These are phyloP conservation scores for Ophioderma brevispina DNA, from an alignment of 35 echinoderm and acorn worm species.

Conservation along the genomic window DNA sequence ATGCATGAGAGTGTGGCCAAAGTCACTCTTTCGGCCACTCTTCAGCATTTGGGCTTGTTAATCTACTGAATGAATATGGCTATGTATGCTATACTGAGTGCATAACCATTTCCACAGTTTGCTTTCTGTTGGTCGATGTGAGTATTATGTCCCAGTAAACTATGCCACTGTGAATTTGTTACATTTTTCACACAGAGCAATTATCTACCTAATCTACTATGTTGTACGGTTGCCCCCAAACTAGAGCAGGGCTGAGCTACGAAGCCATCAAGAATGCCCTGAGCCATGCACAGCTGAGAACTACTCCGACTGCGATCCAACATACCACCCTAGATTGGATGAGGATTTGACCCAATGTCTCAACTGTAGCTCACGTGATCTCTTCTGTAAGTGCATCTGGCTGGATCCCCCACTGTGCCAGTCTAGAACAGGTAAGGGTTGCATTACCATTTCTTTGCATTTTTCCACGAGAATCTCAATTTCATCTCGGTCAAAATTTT, in stretches of 20 bases:
- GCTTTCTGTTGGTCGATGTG: too few relatives aligned
- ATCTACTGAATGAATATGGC: too few relatives aligned
- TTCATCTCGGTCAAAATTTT: too few relatives aligned
- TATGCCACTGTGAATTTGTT: too few relatives aligned
- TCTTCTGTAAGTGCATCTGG: slow-evolving; percentile 84
- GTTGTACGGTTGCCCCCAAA: slow-evolving; percentile 89
- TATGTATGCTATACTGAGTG: too few relatives aligned
- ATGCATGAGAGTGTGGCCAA: too few relatives aligned
- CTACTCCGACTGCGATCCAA: slow-evolving; percentile 94
- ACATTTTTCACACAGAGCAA: slow-evolving; percentile 65
- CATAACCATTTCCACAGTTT: too few relatives aligned
- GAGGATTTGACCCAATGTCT: slow-evolving; percentile 82
- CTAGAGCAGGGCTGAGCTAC: slow-evolving; percentile 76
- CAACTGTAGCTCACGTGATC: slow-evolving; percentile 74
- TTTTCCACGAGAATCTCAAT: too few relatives aligned
- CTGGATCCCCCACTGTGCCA: slow-evolving; percentile 96
- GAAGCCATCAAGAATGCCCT: slow-evolving; percentile 78
- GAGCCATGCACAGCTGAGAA: slow-evolving; percentile 56
- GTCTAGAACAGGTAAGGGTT: slow-evolving; percentile 90
- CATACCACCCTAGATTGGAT: slow-evolving; percentile 97
- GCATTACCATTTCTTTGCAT: too few relatives aligned
- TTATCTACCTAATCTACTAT: slow-evolving; percentile 99
- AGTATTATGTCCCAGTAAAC: background rate
- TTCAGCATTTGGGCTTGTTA: too few relatives aligned
- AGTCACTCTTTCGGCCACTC: too few relatives aligned